Evolutionary conservation across 2,797 vertebrate genomes (phyloP), one percentile per base, ranked within the genome.

Genomic region (Sebastes nivosus): DNA sequence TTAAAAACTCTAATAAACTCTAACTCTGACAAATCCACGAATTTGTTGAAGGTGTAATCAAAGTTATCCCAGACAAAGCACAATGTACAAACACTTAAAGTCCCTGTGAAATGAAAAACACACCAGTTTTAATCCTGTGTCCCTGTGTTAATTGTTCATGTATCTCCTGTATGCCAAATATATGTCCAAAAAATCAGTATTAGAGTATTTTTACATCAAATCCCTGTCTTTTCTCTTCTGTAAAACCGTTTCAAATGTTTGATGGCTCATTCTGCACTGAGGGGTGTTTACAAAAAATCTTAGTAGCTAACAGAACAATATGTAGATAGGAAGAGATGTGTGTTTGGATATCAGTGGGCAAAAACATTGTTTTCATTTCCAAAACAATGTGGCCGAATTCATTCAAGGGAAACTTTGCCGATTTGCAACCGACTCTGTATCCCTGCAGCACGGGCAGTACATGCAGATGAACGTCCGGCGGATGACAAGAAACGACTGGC

Each of bases 1-100:
- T 69, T 75, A 46, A 72, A 81, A 46, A 25, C 29, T 59, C 24
- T 16, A 69, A 75, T 54, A 54, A 63, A 66, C 32, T 65, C 20
- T 24, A 68, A 46, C 32, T 65, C 20, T 24, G 55, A 46, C 12
- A 63, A 57, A 12, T 70, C 14, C 25, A 72, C 46, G 58, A 7
- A 34, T 12, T 8, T 42, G 7, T 27, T 68, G 50, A 13, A 72
- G 20, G 14, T 69, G 24, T 61, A 72, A 75, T 77, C 5, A 73
- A 66, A 67, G 46, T 32, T 70, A 52, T 54, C 6, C 24, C 11
- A 6, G 3, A 81, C 30, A 65, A 74, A 64, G 67, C 22, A 57
- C 22, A 66, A 69, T 66, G 10, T 20, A 61, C 0, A 60, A 76
- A 22, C 10, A 54, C 8, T 52, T 52, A 52, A 52, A 52, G 50